Base-by-base conservation (phyloP, 2,797 vertebrate species). In the Bucorvus abyssinicus region DNA sequence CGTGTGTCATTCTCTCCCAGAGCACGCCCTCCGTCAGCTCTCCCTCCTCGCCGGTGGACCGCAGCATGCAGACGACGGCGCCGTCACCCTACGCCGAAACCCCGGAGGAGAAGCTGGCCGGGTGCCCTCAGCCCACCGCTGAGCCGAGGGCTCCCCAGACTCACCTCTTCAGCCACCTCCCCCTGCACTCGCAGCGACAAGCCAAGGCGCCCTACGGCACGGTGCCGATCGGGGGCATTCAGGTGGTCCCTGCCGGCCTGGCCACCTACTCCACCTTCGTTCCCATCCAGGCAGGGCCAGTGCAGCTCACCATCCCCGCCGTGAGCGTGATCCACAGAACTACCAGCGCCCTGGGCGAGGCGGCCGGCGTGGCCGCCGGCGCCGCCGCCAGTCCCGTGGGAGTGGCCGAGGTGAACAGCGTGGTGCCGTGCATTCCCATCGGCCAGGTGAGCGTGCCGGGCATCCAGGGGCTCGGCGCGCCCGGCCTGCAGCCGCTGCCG, bases 161-260 rank as follows among this genome's bases (percentile, higher is more conserved):
- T 14, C 99, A 98, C 93, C 97, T 99, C 90, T 99, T 99, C 95
- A 99, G 99, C 96, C 99, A 99, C 97, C 98, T 99, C 21, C 99
- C 99, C 34, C 96, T 99, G 97, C 99, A 99, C 96, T 99, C 99
- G 3, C 99, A 99, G 97, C 99, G 98, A 95, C 99, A 98, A 14
- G 93, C 97, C 27, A 98, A 98, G 93, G 98, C 98, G 8, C 98
- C 99, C 29, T 99, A 98, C 55, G 98, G 98, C 96, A 98, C 99
- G 98, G 97, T 99, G 47, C 99, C 99, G 0, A 98, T 99, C 0
- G 99, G 99, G 12, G 99, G 99, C 5, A 99, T 99, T 96, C 99
- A 99, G 63, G 98, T 99, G 96, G 98, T 99, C 23, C 98, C 99
- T 2, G 98, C 99, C 0, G 98, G 99, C 80, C 97, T 99, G 94